Evolutionary conservation across 2,888 invertebrate genomes (phyloP).

Genomic region (Drosophila rubida): DNA sequence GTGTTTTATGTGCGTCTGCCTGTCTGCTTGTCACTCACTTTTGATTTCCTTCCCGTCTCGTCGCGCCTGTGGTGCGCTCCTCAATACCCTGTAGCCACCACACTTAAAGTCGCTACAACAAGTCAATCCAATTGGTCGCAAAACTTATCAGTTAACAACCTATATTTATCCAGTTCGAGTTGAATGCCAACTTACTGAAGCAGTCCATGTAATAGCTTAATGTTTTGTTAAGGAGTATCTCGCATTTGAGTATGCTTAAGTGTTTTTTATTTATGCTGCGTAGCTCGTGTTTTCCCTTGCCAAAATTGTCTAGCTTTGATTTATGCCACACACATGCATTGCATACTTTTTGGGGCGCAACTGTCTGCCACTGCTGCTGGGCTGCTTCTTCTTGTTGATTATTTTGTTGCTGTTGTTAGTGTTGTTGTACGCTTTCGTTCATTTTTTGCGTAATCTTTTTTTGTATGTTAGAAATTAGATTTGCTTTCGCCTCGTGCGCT

Average conservation of each 20-base stretch:
- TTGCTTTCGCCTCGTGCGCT: conserved; percentile 58
- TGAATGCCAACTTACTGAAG: no score
- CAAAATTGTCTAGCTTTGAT: conserved; percentile 79
- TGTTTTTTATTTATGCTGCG: conserved; percentile 48
- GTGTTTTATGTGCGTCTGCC: conserved; percentile 77
- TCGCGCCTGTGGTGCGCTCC: conserved; percentile 19
- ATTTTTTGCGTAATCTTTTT: conserved; percentile 63
- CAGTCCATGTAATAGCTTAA: no score
- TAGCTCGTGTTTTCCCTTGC: conserved; percentile 69
- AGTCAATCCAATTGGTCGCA: neutral
- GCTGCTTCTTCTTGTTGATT: conserved; percentile 49
- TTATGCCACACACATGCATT: conserved; percentile 79
- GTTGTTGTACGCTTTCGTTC: conserved; percentile 27
- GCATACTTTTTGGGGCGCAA: conserved; percentile 71
- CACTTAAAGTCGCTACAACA: neutral
- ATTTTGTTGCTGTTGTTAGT: conserved; percentile 41
- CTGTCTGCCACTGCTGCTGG: conserved; percentile 50
- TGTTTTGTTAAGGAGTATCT: conserved; percentile 18
- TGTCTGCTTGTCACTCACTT: conserved; percentile 80
- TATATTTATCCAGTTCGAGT: no score
- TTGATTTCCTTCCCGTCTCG: conserved; percentile 69
- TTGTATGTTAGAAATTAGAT: conserved; percentile 70
- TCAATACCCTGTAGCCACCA: conserved; percentile 24
- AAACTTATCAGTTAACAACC: neutral
- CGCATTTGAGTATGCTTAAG: neutral